phyloP scores from a whole-genome alignment of 2,797 vertebrate genomes.

The Monodelphis domestica region DNA sequence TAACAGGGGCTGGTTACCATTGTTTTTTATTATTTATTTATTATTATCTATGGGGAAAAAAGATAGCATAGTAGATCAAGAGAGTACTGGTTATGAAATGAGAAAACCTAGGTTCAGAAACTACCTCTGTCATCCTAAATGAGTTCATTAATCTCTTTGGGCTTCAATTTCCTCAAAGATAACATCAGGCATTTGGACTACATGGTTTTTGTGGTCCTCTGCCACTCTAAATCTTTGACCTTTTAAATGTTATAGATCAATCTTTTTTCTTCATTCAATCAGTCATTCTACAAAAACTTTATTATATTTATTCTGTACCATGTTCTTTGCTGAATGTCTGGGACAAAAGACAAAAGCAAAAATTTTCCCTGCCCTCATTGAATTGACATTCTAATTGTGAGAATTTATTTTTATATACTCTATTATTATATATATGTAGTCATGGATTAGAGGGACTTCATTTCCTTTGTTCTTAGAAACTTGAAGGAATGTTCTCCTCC shows the following conservation, averaged over 20 bases:
- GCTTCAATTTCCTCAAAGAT: background rate
- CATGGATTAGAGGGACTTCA: too few relatives aligned
- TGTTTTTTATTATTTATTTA: conserved; percentile 55
- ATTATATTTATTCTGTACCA: background rate
- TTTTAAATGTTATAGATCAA: conserved; percentile 28
- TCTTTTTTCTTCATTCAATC: conserved; percentile 43
- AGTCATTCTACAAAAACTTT: background rate
- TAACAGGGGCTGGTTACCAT: conserved; percentile 42
- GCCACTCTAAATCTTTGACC: background rate
- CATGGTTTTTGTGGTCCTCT: background rate
- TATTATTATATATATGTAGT: too few relatives aligned
- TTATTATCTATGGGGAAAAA: conserved; percentile 31
- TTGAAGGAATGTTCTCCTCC: too few relatives aligned
- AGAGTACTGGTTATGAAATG: background rate
- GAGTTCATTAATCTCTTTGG: background rate
- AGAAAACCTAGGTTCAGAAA: background rate
- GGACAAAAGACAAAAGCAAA: background rate
- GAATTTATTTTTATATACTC: too few relatives aligned
- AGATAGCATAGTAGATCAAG: background rate
- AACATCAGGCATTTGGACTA: background rate
- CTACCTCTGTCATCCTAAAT: background rate
- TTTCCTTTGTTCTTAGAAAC: too few relatives aligned
- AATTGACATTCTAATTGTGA: background rate
- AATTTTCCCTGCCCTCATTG: background rate
- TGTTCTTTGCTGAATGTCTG: background rate